Evolutionary conservation across 37 sponge, comb jelly and placozoan species (phyloP).

Genomic region (Hexactinellida sp.): DNA sequence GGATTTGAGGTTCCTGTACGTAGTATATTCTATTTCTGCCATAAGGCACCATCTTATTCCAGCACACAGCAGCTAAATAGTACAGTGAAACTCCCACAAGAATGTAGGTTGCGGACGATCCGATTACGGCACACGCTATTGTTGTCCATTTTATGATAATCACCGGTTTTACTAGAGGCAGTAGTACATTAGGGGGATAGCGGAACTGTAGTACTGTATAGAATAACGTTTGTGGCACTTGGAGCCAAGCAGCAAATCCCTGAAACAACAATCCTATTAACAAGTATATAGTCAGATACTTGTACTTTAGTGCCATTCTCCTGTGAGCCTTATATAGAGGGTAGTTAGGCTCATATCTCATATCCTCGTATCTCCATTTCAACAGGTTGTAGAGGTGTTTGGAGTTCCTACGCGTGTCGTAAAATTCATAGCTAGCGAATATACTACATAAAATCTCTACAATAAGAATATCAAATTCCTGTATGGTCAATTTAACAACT

Average conservation of each 20-base stretch:
- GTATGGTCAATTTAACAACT: too few species aligned
- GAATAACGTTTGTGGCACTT: too few species aligned
- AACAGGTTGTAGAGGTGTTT: background rate
- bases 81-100: background rate
- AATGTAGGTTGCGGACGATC: background rate
- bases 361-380: background rate
- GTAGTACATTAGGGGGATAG: too few species aligned
- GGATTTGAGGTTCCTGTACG: background rate
- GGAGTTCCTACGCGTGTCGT: background rate
- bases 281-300: background rate
- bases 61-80: background rate
- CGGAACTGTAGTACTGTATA: too few species aligned
- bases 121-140: background rate
- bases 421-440: too few species aligned
- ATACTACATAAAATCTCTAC: too few species aligned
- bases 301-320: background rate
- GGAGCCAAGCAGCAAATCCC: background rate
- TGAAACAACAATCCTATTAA: background rate
- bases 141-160: background rate
- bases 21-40: background rate
- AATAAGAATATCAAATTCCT: too few species aligned
- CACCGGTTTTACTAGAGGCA: too few species aligned
- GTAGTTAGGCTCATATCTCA: background rate
- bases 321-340: background rate
- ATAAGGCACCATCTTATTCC: background rate